Percentiles rank a stretch among this genome's conserved stretches.
Evolutionary conservation across 2,888 invertebrate species (phyloP).

Genomic region (Lymantria dispar): DNA sequence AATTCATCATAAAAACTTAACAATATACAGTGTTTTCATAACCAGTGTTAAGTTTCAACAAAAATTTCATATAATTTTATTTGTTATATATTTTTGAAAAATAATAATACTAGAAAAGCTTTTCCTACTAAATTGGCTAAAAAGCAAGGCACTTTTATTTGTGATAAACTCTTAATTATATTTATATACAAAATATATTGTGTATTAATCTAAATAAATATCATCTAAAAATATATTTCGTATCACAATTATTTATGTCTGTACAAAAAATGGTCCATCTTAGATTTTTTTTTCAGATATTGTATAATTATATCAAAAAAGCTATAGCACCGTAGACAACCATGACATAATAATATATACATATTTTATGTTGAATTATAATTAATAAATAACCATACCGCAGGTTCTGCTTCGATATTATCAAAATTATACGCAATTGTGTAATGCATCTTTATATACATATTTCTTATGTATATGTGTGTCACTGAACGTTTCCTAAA

Average conservation of each 20-base stretch:
- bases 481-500: too few species aligned
- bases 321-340: slow-evolving; percentile 44
- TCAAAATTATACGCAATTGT: too few species aligned
- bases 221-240: slow-evolving; percentile 68
- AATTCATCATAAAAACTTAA: slow-evolving; percentile 64
- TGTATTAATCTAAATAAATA: slow-evolving; percentile 52
- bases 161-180: slow-evolving; percentile 32
- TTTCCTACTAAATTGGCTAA: slow-evolving; percentile 39
- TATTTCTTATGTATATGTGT: too few species aligned
- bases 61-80: slow-evolving; percentile 40
- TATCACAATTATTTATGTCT: slow-evolving; percentile 61
- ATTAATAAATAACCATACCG: too few species aligned
- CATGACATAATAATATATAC: too few species aligned
- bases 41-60: slow-evolving; percentile 60
- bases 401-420: too few species aligned
- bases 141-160: slow-evolving; percentile 57
- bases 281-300: slow-evolving; percentile 40
- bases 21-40: slow-evolving; percentile 54
- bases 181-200: slow-evolving; percentile 47
- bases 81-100: slow-evolving; percentile 17
- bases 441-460: too few species aligned
- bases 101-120: slow-evolving; percentile 30
- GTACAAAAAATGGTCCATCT: slow-evolving; percentile 61
- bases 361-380: too few species aligned
- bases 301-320: slow-evolving; percentile 29